phyloP scores from a whole-genome alignment of 1,140 invertebrate species.

The Eciton burchellii region DNA sequence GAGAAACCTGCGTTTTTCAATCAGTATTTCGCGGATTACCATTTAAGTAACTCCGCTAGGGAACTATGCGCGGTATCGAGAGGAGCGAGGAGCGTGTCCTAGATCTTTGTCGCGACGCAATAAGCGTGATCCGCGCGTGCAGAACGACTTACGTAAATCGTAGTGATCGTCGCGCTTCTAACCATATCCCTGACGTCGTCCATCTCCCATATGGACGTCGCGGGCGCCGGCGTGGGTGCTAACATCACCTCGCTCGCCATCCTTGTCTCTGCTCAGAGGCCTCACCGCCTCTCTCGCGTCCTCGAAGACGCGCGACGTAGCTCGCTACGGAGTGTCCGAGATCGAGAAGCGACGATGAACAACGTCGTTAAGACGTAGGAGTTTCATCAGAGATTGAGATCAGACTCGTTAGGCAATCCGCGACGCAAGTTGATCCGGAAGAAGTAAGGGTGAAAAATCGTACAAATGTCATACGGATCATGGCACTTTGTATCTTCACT shows the following conservation, averaged over 20 bases:
- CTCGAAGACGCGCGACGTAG: neutral
- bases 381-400: too few relatives aligned
- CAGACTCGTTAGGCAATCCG: too few relatives aligned
- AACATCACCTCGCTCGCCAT: constrained; percentile 82
- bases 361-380: too few relatives aligned
- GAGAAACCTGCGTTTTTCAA: too few relatives aligned
- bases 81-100: neutral
- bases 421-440: too few relatives aligned
- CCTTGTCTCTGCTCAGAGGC: constrained; percentile 25
- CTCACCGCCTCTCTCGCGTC: neutral
- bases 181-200: constrained; percentile 84
- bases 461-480: neutral
- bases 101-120: neutral
- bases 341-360: neutral
- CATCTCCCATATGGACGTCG: constrained; percentile 80
- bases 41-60: too few relatives aligned
- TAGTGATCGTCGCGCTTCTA: constrained; percentile 83
- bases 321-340: neutral
- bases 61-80: neutral
- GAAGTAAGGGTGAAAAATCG: too few relatives aligned
- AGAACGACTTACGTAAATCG: constrained; percentile 83
- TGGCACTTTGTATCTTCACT: neutral
- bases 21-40: too few relatives aligned
- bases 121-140: neutral
- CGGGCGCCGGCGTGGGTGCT: constrained; percentile 78